Conservation (phyloP, 2,888 invertebrate species). For the Lumbricus terrestris region DNA sequence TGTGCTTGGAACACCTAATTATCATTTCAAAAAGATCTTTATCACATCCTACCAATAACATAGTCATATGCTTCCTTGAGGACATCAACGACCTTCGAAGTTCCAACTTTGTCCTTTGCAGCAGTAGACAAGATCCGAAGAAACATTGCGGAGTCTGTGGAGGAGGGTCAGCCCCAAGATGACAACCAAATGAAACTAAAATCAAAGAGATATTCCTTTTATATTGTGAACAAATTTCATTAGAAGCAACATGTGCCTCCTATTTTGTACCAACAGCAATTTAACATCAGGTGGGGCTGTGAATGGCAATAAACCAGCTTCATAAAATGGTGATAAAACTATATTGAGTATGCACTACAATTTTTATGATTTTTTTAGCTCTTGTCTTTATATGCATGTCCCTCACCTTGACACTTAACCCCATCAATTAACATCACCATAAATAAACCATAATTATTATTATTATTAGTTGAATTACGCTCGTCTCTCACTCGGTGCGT, state of each 20-base stretch:
- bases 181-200: background rate
- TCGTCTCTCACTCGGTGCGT: background rate
- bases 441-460: background rate
- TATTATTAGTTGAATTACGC: background rate
- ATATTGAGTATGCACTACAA: background rate
- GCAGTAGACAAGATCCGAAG: conserved; percentile 21
- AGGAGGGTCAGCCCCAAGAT: background rate
- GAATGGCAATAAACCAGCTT: background rate
- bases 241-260: background rate
- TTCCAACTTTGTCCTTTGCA: conserved; percentile 28
- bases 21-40: background rate
- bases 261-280: too few species aligned
- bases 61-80: conserved; percentile 37
- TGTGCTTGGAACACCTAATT: background rate
- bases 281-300: background rate
- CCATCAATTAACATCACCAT: background rate
- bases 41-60: conserved; percentile 33
- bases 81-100: conserved; percentile 32
- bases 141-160: conserved; percentile 20
- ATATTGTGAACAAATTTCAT: background rate
- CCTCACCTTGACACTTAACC: background rate
- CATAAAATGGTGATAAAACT: background rate
- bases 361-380: background rate
- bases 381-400: background rate
- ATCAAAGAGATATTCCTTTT: background rate